These are phyloP conservation scores for Malacoctenus gilli DNA, from an alignment of 2,797 vertebrate species.

Conservation along the genomic window DNA sequence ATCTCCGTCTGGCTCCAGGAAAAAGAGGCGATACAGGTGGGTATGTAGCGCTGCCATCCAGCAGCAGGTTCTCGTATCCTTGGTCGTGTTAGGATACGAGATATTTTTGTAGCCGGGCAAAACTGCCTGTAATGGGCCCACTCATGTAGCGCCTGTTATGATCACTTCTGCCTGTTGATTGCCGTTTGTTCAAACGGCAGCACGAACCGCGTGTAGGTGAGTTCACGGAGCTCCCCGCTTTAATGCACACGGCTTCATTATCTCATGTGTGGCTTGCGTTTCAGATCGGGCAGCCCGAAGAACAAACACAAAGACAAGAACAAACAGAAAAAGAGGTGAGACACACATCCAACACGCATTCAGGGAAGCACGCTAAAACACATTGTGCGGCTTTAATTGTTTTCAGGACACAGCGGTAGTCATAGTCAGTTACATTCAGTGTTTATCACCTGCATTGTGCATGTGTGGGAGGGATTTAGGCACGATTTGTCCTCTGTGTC, in stretches of 20 bases:
- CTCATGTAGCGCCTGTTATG: constrained; percentile 15
- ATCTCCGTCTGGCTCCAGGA: constrained; percentile 91
- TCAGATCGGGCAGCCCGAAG: constrained; percentile 92
- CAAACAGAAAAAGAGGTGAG: constrained; percentile 93
- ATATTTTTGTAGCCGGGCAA: neutral
- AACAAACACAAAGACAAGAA: constrained; percentile 97
- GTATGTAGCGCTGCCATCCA: constrained; percentile 35
- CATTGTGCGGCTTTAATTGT: no score
- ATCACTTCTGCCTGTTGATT: constrained; percentile 36
- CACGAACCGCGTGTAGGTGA: constrained; percentile 36
- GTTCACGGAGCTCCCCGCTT: constrained; percentile 31
- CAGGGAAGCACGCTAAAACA: no score
- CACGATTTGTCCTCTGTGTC: no score
- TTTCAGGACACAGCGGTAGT: neutral
- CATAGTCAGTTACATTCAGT: no score
- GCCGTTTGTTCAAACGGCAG: constrained; percentile 33
- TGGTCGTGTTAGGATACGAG: no score
- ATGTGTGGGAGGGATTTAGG: neutral
- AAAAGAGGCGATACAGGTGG: constrained; percentile 95
- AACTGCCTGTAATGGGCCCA: neutral
- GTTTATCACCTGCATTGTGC: neutral
- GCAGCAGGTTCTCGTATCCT: neutral
- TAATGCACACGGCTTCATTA: constrained; percentile 18
- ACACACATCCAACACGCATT: neutral
- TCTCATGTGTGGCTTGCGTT: constrained; percentile 42